Conservation (phyloP, 1,140 invertebrate species). For the Schlechtendalia chinensis region DNA sequence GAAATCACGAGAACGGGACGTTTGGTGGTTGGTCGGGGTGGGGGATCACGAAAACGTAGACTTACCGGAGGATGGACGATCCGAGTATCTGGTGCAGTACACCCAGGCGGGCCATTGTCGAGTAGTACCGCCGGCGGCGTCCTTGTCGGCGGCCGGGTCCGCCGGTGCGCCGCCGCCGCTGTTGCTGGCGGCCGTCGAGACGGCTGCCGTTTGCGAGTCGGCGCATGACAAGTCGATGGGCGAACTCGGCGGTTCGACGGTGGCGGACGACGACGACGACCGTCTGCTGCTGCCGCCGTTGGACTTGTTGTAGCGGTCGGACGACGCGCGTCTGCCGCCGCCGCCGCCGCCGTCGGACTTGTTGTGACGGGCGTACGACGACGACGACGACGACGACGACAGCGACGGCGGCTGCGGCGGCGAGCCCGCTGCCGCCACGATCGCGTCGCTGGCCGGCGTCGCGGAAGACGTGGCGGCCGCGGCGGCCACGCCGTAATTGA, state of each 20-base stretch:
- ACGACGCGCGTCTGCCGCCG: no score
- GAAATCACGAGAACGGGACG: no score
- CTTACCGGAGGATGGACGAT: constrained; percentile 85
- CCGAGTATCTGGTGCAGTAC: constrained; percentile 90
- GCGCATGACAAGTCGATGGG: constrained; percentile 50
- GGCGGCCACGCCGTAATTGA: constrained; percentile 62
- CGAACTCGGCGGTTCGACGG: constrained; percentile 15
- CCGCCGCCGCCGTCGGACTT: constrained; percentile 46
- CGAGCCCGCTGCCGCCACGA: constrained; percentile 59
- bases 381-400: no score
- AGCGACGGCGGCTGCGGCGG: no score
- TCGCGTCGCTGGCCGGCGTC: constrained; percentile 54
- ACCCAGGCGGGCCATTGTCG: constrained; percentile 81
- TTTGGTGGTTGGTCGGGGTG: no score
- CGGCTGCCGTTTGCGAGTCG: not conserved
- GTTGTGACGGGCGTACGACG: not conserved
- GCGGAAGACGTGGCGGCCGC: constrained; percentile 53
- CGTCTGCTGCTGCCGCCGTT: constrained; percentile 50
- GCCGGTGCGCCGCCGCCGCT: not conserved
- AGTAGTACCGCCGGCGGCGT: not conserved
- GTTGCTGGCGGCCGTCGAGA: not conserved
- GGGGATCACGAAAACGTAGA: not conserved
- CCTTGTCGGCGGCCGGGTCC: not conserved
- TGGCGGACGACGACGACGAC: constrained; percentile 51
- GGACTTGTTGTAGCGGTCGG: not conserved